These are phyloP conservation scores for Merodon equestris DNA, from an alignment of 2,888 invertebrate species.

Conservation along the genomic window DNA sequence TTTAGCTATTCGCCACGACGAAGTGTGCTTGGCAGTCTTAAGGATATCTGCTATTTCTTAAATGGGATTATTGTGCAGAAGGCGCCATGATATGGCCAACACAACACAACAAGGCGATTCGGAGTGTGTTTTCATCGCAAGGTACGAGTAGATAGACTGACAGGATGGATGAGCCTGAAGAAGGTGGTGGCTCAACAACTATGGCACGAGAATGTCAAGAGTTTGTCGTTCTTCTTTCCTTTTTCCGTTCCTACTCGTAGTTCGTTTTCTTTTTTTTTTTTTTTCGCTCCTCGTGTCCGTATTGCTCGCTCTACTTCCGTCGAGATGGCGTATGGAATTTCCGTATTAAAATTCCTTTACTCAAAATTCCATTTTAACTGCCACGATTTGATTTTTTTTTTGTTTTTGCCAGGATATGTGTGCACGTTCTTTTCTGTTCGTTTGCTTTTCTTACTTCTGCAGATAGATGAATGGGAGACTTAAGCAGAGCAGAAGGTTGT, in stretches of 20 bases:
- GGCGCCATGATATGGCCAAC: conserved; percentile 16
- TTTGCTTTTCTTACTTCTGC: neutral
- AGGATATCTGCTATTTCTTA: conserved; percentile 32
- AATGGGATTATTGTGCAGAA: conserved; percentile 2
- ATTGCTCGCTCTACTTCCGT: conserved; percentile 11
- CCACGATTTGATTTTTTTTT: conserved; percentile 3
- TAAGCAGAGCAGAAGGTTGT: neutral
- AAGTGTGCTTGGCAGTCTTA: conserved; percentile 19
- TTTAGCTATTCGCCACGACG: neutral
- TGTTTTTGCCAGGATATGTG: neutral
- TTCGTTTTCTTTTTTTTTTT: too few species aligned
- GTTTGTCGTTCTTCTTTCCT: conserved; percentile 43
- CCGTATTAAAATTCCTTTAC: conserved; percentile 51
- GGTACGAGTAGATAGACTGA: neutral
- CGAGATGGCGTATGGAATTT: conserved; percentile 53
- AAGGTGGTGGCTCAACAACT: conserved; percentile 3
- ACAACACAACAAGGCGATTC: conserved; percentile 5
- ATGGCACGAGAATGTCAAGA: conserved; percentile 34
- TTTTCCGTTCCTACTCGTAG: too few species aligned
- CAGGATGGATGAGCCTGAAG: neutral
- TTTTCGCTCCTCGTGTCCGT: too few species aligned
- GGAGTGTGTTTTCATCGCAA: conserved; percentile 1
- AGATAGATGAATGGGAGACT: neutral
- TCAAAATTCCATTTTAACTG: conserved; percentile 53
- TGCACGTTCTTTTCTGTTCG: too few species aligned